Base-by-base conservation (phyloP, 2,888 invertebrate species). In the Ormyrus nitidulus region DNA sequence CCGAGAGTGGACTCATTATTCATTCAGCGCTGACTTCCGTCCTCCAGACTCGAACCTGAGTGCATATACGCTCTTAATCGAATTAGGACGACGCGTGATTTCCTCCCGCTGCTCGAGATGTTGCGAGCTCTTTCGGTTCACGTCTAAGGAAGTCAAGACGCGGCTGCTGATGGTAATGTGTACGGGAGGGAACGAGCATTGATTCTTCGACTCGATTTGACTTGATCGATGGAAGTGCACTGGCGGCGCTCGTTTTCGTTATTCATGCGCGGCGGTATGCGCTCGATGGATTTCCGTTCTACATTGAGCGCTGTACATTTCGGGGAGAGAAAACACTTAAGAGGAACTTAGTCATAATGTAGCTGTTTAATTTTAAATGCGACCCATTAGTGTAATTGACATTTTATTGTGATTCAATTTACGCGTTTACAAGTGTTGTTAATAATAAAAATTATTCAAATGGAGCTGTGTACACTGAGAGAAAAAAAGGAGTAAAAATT, bases 21-120 rank as follows among this genome's bases (percentile, higher is more conserved):
- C 85, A 89, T 89, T 89, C 86, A 88, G 81, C 74, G 74, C 83
- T 83, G 83, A 86, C 84, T 85, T 87, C 86, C 86, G 86, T 81
- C 82, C 78, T 77, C 71, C 71, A 80, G 73, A 49, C 49, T 59
- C 51, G 64, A 53, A 5, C 7, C 1, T 13, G 64, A 49, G 49
- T 58, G 71, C 68, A 13, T 44, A 56, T 19, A 34, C 34, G 68
- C 49, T 11, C 6, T 68, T 62, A 68, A 79, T 73, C 53, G 51
- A 48, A 78, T 79, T 68, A 79, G 51, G 7, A 34, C 51, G 46
- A 77, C 59, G 44, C 59, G 51, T 74, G 48, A 74, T 65, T 66
- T n/a, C 58, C 65, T 66, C 9, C n/a, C 54, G 54, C 11, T 2
- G 46, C 46, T 11, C 13, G 69, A 58, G 56, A 58, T 34, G 7